These are phyloP conservation scores for Heloderma charlesbogerti DNA, from an alignment of 2,113 vertebrate species.

Conservation along the genomic window DNA sequence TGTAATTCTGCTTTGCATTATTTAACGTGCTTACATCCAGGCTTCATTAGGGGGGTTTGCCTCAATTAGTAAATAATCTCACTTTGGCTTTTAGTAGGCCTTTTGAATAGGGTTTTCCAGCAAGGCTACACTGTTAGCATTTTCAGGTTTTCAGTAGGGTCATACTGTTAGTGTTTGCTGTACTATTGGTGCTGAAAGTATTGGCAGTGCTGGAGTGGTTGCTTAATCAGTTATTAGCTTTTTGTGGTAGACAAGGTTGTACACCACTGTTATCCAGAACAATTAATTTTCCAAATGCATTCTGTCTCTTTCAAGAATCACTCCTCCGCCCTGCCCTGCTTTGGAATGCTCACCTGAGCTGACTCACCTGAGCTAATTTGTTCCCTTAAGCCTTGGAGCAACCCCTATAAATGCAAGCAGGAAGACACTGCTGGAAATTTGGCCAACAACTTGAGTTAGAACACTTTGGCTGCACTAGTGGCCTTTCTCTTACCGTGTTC, in stretches of 20 bases:
- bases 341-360: not conserved
- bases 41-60: not conserved
- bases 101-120: too few relatives aligned
- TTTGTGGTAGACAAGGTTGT: not conserved
- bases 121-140: too few relatives aligned
- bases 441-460: not conserved
- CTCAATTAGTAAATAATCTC: too few relatives aligned
- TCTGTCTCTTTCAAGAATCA: not conserved
- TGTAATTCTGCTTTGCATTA: not conserved
- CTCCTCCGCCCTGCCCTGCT: not conserved
- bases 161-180: not conserved
- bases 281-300: not conserved
- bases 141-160: not conserved
- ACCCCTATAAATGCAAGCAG: not conserved
- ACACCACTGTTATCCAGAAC: not conserved
- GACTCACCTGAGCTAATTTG: not conserved
- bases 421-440: not conserved
- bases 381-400: not conserved
- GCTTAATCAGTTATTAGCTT: not conserved
- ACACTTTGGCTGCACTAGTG: not conserved
- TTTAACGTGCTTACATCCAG: not conserved
- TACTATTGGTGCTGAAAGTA: not conserved
- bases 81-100: too few relatives aligned
- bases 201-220: not conserved
- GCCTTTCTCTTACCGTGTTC: not conserved